Evolutionary conservation across 1,140 invertebrate genomes (phyloP), one percentile per base, ranked within the genome.

Genomic region (Drosophila obscura): DNA sequence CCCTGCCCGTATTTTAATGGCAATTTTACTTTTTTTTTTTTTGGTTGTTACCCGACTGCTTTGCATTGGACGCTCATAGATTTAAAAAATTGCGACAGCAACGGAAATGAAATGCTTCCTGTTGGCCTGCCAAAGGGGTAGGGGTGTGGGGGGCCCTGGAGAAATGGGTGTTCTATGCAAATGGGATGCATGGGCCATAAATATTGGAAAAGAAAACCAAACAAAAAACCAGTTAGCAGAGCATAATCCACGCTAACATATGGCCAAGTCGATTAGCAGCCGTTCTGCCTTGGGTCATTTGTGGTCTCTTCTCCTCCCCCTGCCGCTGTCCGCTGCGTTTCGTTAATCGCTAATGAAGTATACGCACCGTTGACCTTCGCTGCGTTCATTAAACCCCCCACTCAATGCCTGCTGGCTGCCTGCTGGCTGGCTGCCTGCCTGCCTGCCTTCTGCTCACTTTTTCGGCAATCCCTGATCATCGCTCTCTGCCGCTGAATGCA

Each of bases 41-140:
- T 75, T 3, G 22, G 2, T 24, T 24, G 22, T 24, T 24, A 24
- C 22, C 55, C 26, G 24, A 35, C 59, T 66, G 66, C 56, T 87
- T 87, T 87, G 79, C 83, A 88, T 88, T 83, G 80, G 67, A 73
- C 66, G 65, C 84, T 77, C 85, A 87, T 90, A 90, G 76, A 90
- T 90, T 90, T 90, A 52, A 87, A 82, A 90, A 90, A 87, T 77
- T 66, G 56, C 65, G 85, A 90, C 85, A 90, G 78, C 64, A 45
- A 13, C 75, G 85, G 85, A 90, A 90, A 90, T 90, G 87, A 90
- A 90, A 78, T 51, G 76, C 87, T 80, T 90, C 85, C 85, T 68
- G 65, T 55, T 39, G 31, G 26, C n/a, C 13, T 8, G 16, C 15
- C 49, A 26, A 46, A 13, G n/a, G 31, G 16, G 13, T 6, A 39